Percentiles rank a stretch among this genome's conserved stretches.
Conservation (phyloP, 1,140 invertebrate species). For the Laodelphax striatellus region DNA sequence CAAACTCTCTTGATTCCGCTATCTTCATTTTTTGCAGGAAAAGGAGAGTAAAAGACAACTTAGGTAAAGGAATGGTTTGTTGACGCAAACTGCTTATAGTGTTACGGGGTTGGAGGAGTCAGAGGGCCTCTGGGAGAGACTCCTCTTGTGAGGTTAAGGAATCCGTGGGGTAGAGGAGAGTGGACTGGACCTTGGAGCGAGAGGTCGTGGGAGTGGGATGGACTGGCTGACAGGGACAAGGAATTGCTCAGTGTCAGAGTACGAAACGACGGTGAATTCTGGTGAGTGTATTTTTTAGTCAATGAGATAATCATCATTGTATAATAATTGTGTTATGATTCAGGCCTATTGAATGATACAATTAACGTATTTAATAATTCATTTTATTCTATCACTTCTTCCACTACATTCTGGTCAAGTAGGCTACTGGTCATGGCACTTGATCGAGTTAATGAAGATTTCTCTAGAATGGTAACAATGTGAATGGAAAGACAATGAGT, state of each 20-base stretch:
- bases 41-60: constrained; percentile 41
- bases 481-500: too few relatives aligned
- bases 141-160: constrained; percentile 36
- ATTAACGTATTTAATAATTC: too few relatives aligned
- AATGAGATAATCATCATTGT: too few relatives aligned
- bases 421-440: too few relatives aligned
- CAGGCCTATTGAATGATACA: too few relatives aligned
- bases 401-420: too few relatives aligned
- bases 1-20: too few relatives aligned
- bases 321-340: too few relatives aligned
- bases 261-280: constrained; percentile 54
- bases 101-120: constrained; percentile 60
- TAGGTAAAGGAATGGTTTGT: constrained; percentile 45
- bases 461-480: too few relatives aligned
- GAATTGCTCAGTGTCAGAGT: constrained; percentile 49
- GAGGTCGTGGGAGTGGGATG: constrained; percentile 50
- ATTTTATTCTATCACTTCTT: too few relatives aligned
- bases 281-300: constrained; percentile 37
- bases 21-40: constrained; percentile 32
- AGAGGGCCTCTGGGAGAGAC: constrained; percentile 39
- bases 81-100: constrained; percentile 58
- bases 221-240: constrained; percentile 46
- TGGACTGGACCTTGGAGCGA: constrained; percentile 63
- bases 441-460: too few relatives aligned
- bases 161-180: constrained; percentile 42